Base-by-base conservation (phyloP, 2,113 vertebrate species). In the Nothoprocta pentlandii region DNA sequence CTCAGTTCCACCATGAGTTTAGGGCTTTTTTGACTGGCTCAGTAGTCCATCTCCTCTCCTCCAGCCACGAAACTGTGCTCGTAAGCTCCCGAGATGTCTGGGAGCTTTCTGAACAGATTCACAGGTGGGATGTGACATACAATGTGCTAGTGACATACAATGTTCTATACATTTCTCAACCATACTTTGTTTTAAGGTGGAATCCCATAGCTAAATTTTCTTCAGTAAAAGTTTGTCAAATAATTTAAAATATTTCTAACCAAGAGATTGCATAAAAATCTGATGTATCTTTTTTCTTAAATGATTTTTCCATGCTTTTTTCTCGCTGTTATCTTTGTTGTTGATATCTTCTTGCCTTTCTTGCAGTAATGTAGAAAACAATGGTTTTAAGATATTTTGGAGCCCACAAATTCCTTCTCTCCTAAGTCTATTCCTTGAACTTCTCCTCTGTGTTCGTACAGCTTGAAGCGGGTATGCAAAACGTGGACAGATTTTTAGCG, bases 1-100 rank as follows among this genome's bases (percentile, higher is more conserved):
- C 54, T 21, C 54, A 32, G 28, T 58, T 32, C 25, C 10, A 0
- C 5, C 1, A 0, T 53, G 3, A 15, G 6, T 14, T 19, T 69
- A 85, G 26, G 21, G 34, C 16, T 80, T 39, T 19, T 47, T 36
- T 16, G 10, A 30, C 20, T 49, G 10, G 12, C 30, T 73, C 59
- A 85, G 53, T 47, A 39, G 2, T 62, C 71, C 64, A 13, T 74
- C 26, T 4, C 3, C 13, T 19, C 36, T 10, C 19, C 36, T 74
- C 73, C 30, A 42, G 16, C 42, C 3, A 1, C 25, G 8, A 73
- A 80, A 75, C 20, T 4, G 1, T 17, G 17, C n/a, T 75, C 14
- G 49, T 16, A 36, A 3, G 17, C 42, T 88, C 7, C 3, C n/a
- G 46, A 46, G 21, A 36, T 54, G 16, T 22, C 1, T 0, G 22